phyloP scores from a whole-genome alignment of 1,140 invertebrate species.

The Euglossa dilemma region DNA sequence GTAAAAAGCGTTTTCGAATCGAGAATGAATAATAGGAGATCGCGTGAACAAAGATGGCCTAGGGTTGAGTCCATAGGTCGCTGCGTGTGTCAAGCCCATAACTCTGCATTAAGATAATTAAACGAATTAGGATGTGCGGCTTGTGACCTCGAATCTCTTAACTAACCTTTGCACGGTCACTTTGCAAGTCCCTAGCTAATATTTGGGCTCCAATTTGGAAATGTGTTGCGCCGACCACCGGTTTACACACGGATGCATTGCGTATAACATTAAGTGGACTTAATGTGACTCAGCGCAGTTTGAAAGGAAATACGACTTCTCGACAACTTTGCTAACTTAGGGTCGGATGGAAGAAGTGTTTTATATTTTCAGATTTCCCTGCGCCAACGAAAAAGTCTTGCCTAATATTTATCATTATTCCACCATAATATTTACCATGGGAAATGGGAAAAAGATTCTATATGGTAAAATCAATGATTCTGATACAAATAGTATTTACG shows the following conservation, averaged over 20 bases:
- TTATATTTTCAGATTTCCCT: too few species aligned
- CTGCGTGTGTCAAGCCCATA: constrained; percentile 65
- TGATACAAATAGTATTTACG: too few species aligned
- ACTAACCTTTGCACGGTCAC: constrained; percentile 15
- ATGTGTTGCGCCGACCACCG: neutral
- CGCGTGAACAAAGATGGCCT: constrained; percentile 66
- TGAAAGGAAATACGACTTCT: neutral
- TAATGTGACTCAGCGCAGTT: too few species aligned
- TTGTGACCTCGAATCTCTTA: constrained; percentile 53
- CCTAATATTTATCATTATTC: too few species aligned
- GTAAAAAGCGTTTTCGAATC: neutral
- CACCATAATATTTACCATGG: too few species aligned
- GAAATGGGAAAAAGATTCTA: too few species aligned
- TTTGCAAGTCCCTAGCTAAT: neutral
- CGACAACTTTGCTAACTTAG: neutral
- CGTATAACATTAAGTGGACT: neutral
- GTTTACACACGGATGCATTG: neutral
- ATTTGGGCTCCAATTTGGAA: constrained; percentile 1
- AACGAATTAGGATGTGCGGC: constrained; percentile 73
- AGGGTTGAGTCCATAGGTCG: constrained; percentile 50
- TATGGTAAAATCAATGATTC: too few species aligned
- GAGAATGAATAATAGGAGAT: constrained; percentile 36
- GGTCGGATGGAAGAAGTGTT: too few species aligned
- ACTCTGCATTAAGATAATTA: constrained; percentile 77
- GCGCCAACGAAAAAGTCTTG: too few species aligned